Percentiles rank a stretch among this genome's conserved stretches.
Conservation (phyloP, 30 jellyfish, hydroid and myxozoan genomes). For the Kudoa iwatai region DNA sequence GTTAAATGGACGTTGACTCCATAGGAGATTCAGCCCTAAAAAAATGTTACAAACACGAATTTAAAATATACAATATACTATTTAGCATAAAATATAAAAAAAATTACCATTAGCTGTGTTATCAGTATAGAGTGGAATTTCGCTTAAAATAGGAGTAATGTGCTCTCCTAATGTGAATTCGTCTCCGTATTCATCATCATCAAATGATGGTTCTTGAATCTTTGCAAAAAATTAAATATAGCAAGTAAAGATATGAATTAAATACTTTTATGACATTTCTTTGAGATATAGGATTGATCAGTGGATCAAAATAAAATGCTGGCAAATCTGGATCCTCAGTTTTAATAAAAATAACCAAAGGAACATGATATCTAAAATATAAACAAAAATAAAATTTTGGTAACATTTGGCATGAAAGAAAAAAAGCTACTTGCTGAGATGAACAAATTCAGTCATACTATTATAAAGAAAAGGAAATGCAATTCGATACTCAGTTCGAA, state of each 20-base stretch:
- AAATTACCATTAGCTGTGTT: constrained; percentile 64
- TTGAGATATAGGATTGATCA: constrained; percentile 70
- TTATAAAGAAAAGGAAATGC: constrained; percentile 81
- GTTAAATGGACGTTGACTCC: constrained; percentile 83
- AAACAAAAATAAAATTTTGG: constrained; percentile 1
- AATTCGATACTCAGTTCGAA: constrained; percentile 64
- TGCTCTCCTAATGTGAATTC: constrained; percentile 58
- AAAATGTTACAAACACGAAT: neutral
- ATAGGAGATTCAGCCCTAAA: constrained; percentile 37
- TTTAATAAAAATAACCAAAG: constrained; percentile 64
- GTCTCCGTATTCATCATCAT: constrained; percentile 61
- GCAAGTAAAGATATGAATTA: neutral
- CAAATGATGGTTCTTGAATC: constrained; percentile 46
- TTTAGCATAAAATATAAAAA: neutral
- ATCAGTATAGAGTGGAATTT: constrained; percentile 63
- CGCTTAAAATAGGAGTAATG: constrained; percentile 51
- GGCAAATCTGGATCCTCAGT: constrained; percentile 94
- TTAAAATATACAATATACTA: neutral
- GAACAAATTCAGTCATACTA: constrained; percentile 62
- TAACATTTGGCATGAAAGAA: neutral
- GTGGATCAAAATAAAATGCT: constrained; percentile 76
- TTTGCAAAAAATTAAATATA: constrained; percentile 1
- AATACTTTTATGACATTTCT: constrained; percentile 45
- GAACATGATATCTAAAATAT: constrained; percentile 44
- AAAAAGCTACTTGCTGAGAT: constrained; percentile 25